Evolutionary conservation across 2,888 invertebrate genomes (phyloP).

Genomic region (Brachyptera putata): DNA sequence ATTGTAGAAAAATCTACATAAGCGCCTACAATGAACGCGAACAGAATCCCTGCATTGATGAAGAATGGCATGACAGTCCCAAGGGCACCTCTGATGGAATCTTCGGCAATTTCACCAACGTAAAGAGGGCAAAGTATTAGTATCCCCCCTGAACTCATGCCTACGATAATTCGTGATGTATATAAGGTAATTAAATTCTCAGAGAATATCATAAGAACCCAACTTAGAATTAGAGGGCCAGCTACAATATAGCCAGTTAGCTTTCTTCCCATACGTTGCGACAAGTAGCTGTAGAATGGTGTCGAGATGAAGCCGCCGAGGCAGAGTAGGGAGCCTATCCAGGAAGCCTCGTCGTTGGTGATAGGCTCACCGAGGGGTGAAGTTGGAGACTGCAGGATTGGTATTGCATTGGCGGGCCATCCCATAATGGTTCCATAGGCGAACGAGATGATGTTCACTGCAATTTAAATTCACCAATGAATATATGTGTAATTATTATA

Average conservation of each 20-base stretch:
- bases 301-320: slow-evolving; percentile 52
- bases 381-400: slow-evolving; percentile 44
- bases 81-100: slow-evolving; percentile 51
- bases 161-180: slow-evolving; percentile 54
- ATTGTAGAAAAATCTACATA: slow-evolving; percentile 48
- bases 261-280: slow-evolving; percentile 53
- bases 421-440: slow-evolving; percentile 55
- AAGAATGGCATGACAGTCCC: slow-evolving; percentile 55
- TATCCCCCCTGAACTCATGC: slow-evolving; percentile 53
- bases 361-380: slow-evolving; percentile 50
- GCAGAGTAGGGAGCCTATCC: slow-evolving; percentile 54
- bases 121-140: slow-evolving; percentile 58
- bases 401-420: slow-evolving; percentile 57
- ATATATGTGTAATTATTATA: no score
- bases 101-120: slow-evolving; percentile 59
- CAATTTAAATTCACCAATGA: no score
- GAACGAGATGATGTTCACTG: slow-evolving; percentile 54
- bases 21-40: slow-evolving; percentile 51
- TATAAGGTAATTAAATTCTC: slow-evolving; percentile 47
- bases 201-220: slow-evolving; percentile 53
- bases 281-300: slow-evolving; percentile 46
- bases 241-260: slow-evolving; percentile 50
- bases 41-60: slow-evolving; percentile 49
- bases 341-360: slow-evolving; percentile 49
- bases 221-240: slow-evolving; percentile 55